Percentiles rank a stretch among this genome's conserved stretches.
These are phyloP conservation scores for Muscidifurax raptorellus DNA, from an alignment of 1,140 invertebrate species.

Conservation along the genomic window DNA sequence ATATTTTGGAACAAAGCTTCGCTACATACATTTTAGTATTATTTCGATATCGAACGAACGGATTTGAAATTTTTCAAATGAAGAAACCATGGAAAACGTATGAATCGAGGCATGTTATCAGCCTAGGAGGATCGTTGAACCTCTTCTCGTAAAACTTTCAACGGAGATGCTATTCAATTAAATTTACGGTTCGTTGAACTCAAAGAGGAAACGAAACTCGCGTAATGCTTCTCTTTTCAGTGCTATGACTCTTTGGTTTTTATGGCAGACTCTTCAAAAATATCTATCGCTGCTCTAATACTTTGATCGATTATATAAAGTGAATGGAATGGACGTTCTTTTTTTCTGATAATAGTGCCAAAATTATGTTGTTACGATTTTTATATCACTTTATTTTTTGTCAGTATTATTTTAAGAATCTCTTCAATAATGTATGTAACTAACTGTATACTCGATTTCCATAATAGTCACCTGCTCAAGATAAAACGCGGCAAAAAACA, in stretches of 20 bases:
- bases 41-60: too few species aligned
- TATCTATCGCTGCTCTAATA: constrained; percentile 5
- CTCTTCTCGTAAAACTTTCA: constrained; percentile 15
- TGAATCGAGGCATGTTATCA: neutral
- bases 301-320: neutral
- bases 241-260: constrained; percentile 2
- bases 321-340: neutral
- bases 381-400: too few species aligned
- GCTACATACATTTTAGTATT: neutral
- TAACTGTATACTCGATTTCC: neutral
- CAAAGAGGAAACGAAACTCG: neutral
- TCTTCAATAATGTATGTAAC: neutral
- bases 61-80: too few species aligned
- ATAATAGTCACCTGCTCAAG: neutral
- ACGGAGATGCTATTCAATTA: constrained; percentile 3
- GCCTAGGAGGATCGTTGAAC: constrained; percentile 4
- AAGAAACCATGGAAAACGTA: neutral
- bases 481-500: neutral
- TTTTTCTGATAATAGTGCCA: too few species aligned
- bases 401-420: neutral
- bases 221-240: neutral
- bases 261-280: constrained; percentile 1
- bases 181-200: constrained; percentile 22
- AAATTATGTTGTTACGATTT: too few species aligned
- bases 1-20: neutral